phyloP scores from a whole-genome alignment of 2,797 vertebrate species.

The Parambassis ranga region DNA sequence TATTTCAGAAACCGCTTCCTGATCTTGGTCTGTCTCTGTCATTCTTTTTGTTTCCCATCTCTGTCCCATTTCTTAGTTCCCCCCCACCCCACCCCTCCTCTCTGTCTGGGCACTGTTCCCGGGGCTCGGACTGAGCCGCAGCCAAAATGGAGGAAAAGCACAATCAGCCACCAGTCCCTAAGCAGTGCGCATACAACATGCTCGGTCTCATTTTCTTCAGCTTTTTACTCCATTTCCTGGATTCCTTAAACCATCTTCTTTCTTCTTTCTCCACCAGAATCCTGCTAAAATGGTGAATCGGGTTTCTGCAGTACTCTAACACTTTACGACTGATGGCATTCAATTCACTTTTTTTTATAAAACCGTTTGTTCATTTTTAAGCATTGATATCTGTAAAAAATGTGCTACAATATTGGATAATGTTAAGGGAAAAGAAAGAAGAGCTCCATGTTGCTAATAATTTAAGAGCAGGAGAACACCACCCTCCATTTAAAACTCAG shows the following conservation, averaged over 20 bases:
- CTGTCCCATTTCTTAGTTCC: conserved; percentile 70
- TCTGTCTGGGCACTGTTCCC: conserved; percentile 79
- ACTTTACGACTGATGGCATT: conserved; percentile 3
- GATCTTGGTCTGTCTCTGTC: conserved; percentile 63
- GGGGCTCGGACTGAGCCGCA: conserved; percentile 74
- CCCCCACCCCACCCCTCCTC: conserved; percentile 40
- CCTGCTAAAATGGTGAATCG: conserved; percentile 28
- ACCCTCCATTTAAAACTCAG: conserved; percentile 38
- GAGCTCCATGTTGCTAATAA: background rate
- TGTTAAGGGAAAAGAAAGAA: background rate
- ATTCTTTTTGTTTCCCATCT: conserved; percentile 74
- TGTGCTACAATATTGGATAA: too few species aligned
- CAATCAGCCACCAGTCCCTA: conserved; percentile 71
- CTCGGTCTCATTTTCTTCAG: conserved; percentile 44
- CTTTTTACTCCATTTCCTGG: conserved; percentile 40
- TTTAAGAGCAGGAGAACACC: background rate
- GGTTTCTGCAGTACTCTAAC: conserved; percentile 17
- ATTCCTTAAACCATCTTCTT: conserved; percentile 29
- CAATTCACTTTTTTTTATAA: too few species aligned
- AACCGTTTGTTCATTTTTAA: too few species aligned
- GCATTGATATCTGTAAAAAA: too few species aligned
- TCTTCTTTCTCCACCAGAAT: conserved; percentile 23
- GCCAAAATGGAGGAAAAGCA: conserved; percentile 81
- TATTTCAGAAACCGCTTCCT: conserved; percentile 74
- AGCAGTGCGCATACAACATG: conserved; percentile 58